phyloP scores from a whole-genome alignment of 2,113 vertebrate species.

The Cheirogaleus medius region DNA sequence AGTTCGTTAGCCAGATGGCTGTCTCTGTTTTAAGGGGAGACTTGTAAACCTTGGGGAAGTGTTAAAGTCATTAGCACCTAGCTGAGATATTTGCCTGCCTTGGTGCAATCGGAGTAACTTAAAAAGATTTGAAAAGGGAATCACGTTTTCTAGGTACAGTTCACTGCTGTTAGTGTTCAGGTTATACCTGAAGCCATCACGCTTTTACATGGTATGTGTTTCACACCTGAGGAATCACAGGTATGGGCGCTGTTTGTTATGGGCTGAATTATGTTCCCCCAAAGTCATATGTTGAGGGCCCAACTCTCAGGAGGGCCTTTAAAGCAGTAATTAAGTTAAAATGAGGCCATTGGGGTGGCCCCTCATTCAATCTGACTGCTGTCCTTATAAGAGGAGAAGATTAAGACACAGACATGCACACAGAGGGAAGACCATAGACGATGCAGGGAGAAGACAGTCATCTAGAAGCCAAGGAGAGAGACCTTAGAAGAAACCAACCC shows the following conservation, averaged over 20 bases:
- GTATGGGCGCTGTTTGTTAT: not conserved
- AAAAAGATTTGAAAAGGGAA: not conserved
- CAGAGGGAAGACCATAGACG: not conserved
- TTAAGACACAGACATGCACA: fast-evolving
- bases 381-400: not conserved
- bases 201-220: not conserved
- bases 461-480: not conserved
- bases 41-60: not conserved
- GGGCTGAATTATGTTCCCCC: not conserved
- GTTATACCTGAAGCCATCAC: not conserved
- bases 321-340: not conserved
- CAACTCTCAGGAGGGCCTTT: not conserved
- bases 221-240: not conserved
- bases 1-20: not conserved
- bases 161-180: too few relatives aligned
- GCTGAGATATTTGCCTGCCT: not conserved
- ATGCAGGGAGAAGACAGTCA: not conserved
- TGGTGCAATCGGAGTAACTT: not conserved
- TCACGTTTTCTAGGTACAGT: not conserved
- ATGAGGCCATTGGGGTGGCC: fast-evolving
- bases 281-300: not conserved
- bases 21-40: not conserved
- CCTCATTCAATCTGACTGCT: not conserved
- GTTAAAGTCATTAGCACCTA: not conserved
- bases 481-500: not conserved